A percentile compares a stretch with the other conserved stretches of the same genome.
phyloP scores from a whole-genome alignment of 2,113 vertebrate genomes.

The Forbesichthys papilliferus region DNA sequence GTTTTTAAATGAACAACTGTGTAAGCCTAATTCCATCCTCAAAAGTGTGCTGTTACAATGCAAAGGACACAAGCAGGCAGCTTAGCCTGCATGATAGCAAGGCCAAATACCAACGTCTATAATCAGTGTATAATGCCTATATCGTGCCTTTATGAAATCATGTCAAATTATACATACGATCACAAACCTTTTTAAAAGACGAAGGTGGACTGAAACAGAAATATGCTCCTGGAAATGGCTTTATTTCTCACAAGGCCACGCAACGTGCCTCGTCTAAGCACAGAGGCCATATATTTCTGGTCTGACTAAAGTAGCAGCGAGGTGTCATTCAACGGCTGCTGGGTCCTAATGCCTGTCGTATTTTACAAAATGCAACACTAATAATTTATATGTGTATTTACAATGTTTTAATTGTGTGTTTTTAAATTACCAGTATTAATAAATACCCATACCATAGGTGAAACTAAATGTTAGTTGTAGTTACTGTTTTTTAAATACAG shows the following conservation, averaged over 20 bases:
- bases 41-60: not conserved
- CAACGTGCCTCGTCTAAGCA: not conserved
- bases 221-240: not conserved
- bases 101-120: not conserved
- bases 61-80: slow-evolving; percentile 7
- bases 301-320: slow-evolving; percentile 9
- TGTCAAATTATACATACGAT: not conserved
- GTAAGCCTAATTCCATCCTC: not conserved
- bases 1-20: not conserved
- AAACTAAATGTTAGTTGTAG: no score
- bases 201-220: not conserved
- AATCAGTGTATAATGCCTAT: not conserved
- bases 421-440: no score
- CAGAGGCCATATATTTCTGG: slow-evolving; percentile 15
- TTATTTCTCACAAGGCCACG: slow-evolving; percentile 7
- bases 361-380: no score
- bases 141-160: accelerated
- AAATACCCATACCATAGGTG: no score
- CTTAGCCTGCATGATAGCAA: slow-evolving; percentile 12
- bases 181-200: slow-evolving; percentile 38
- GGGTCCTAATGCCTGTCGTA: not conserved
- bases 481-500: no score
- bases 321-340: not conserved
- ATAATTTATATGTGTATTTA: no score
- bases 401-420: no score